Evolutionary conservation across 2,888 invertebrate genomes (phyloP).

Genomic region (Tenthredo notha): DNA sequence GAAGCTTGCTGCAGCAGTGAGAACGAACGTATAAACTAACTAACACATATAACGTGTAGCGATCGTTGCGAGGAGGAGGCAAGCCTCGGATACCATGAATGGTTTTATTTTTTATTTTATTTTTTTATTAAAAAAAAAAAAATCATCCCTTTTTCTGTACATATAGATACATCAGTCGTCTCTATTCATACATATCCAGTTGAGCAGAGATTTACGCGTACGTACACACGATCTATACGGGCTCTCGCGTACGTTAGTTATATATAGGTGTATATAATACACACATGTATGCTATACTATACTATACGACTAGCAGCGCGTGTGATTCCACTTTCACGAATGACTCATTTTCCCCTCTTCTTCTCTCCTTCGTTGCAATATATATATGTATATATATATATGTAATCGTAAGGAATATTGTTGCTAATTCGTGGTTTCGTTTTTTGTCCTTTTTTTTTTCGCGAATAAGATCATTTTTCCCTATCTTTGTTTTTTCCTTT

Average conservation of each 20-base stretch:
- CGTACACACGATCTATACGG: neutral
- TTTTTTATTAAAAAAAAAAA: too few relatives aligned
- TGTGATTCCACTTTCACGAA: slow-evolving; percentile 46
- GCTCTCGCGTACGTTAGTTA: neutral
- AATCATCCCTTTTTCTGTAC: neutral
- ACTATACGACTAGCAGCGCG: slow-evolving; percentile 7
- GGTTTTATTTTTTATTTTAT: neutral
- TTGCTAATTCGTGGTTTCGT: neutral
- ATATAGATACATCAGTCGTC: neutral
- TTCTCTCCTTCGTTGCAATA: neutral
- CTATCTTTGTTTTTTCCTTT: slow-evolving; percentile 6
- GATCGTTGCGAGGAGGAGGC: neutral
- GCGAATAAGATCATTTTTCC: neutral
- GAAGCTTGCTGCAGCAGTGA: neutral
- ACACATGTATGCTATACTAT: neutral
- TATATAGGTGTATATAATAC: neutral
- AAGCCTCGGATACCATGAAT: neutral
- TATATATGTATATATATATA: neutral
- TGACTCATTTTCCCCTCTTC: slow-evolving; percentile 31
- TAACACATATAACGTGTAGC: too few relatives aligned
- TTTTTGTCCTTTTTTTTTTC: neutral
- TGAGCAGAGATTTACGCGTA: neutral
- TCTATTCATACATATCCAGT: slow-evolving; percentile 3
- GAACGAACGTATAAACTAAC: neutral
- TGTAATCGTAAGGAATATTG: neutral